Base-by-base conservation (phyloP, 64 coral and sea anemone genomes). In the Catalaphyllia jardinei region DNA sequence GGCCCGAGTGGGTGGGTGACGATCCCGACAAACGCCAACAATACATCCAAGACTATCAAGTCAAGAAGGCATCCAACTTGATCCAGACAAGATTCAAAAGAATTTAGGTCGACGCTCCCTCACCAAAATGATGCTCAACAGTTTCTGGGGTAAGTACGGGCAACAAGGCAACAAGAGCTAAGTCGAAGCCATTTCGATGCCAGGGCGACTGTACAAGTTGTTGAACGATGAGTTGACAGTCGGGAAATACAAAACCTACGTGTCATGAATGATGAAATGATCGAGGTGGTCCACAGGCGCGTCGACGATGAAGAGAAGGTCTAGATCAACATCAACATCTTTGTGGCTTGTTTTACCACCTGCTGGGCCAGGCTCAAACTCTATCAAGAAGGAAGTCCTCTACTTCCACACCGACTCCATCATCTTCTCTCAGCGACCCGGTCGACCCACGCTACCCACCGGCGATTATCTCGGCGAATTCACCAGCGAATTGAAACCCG, bases 301-400 rank as follows among this genome's bases (percentile, higher is more conserved):
- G 31, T 54, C n/a, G 19, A 19, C 0, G 4, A 52, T 1, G 14
- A 11, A 13, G 22, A 50, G 2, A 4, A 7, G 2, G 0, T 25
- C 8, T 9, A 17, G 1, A 4, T 11, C 1, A 25, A 27, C 3
- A 87, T 75, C 14, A 92, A 92, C 78, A 80, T 92, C 39, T 86
- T 92, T 24, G 38, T 92, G 18, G 91, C 60, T 4, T 52, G 25
- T 61, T 87, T 92, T 61, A 92, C 91, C 17, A 87, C 91, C 0
- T 52, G 73, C 16, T 72, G 60, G 60, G 91, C 83, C 17, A 78
- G 83, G 22, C 28, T 92, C 62, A 13, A 79, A 63, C 57, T 92
- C 13, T 87, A 92, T 28, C 52, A 54, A 54, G 27, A 67, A 30
- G 63, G 54, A 15, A 4, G 81, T 77, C 16, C 52, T 92, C 0